Conservation (phyloP, 2,797 vertebrate species). For the Chloroceryle inda region DNA sequence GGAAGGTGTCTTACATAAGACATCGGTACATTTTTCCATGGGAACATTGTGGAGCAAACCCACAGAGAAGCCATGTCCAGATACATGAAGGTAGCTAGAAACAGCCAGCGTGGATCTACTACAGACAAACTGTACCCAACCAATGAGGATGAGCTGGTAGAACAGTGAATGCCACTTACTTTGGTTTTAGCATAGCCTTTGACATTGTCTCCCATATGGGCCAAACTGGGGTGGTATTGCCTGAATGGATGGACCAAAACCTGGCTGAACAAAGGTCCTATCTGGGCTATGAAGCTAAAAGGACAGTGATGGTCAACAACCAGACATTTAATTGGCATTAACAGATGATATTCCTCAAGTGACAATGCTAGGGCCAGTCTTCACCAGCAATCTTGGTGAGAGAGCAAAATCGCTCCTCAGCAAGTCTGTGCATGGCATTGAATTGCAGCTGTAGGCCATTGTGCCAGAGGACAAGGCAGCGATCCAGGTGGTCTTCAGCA, state of each 20-base stretch:
- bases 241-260: neutral
- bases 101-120: neutral
- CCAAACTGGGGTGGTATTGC: neutral
- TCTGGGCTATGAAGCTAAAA: neutral
- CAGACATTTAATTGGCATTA: neutral
- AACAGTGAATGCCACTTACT: neutral
- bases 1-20: neutral
- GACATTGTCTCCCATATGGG: neutral
- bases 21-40: neutral
- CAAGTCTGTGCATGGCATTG: neutral
- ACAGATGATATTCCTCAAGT: neutral
- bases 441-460: fast-evolving
- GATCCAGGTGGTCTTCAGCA: neutral
- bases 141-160: neutral
- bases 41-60: neutral
- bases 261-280: neutral
- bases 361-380: neutral
- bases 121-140: neutral
- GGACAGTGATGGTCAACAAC: neutral
- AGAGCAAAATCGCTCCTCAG: neutral
- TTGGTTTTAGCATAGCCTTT: neutral
- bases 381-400: neutral
- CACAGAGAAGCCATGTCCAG: neutral
- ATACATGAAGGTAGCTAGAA: neutral
- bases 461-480: neutral